Conservation (phyloP, 2,113 vertebrate species). For the Pseudorhombus dupliciocellatus region DNA sequence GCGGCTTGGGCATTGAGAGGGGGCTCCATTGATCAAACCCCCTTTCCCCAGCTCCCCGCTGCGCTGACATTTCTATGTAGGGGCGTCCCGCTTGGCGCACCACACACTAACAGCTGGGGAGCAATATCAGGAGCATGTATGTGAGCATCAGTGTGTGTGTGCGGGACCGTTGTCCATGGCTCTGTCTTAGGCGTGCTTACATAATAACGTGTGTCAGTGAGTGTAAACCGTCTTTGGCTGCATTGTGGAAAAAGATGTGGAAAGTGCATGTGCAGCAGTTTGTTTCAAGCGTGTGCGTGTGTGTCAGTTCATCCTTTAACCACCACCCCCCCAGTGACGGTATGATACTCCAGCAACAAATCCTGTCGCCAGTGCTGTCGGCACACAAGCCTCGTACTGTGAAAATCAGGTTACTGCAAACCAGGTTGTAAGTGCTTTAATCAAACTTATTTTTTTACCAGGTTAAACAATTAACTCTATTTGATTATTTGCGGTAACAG, state of each 20-base stretch:
- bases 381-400: not conserved
- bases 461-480: constrained; percentile 27
- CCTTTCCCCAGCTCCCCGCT: constrained; percentile 63
- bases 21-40: constrained; percentile 78
- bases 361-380: not conserved
- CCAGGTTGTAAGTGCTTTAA: constrained; percentile 11
- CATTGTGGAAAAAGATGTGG: not conserved
- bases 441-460: constrained; percentile 13
- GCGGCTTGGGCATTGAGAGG: constrained; percentile 48
- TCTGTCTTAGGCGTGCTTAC: constrained; percentile 30
- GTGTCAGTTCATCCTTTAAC: not conserved
- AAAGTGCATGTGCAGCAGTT: not conserved
- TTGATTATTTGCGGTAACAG: constrained; percentile 29
- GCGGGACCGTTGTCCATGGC: not conserved
- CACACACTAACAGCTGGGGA: constrained; percentile 67
- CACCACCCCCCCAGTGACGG: not conserved
- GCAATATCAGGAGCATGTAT: constrained; percentile 30
- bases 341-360: not conserved
- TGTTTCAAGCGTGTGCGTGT: not conserved
- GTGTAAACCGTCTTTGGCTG: not conserved
- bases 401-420: constrained; percentile 31
- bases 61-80: constrained; percentile 75
- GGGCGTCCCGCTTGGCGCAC: constrained; percentile 67
- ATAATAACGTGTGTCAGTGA: constrained; percentile 10
- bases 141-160: constrained; percentile 5